These are phyloP conservation scores for Prorops nasuta DNA, from an alignment of 1,140 invertebrate genomes.

Conservation along the genomic window DNA sequence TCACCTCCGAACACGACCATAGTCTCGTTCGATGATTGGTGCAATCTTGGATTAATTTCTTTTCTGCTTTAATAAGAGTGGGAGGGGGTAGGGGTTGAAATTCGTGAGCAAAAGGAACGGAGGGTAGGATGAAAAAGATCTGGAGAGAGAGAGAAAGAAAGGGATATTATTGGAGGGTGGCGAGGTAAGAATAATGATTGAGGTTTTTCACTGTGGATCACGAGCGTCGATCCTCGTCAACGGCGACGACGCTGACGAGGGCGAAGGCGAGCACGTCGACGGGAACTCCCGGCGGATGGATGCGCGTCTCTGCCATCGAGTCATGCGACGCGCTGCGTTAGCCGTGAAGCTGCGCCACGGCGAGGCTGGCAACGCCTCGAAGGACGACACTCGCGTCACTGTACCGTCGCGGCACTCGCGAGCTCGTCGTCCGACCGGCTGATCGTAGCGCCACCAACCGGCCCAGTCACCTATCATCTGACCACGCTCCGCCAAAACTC, in stretches of 20 bases:
- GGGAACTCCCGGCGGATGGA: conserved; percentile 6
- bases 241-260: neutral
- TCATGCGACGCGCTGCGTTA: conserved; percentile 7
- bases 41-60: too few relatives aligned
- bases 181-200: neutral
- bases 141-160: neutral
- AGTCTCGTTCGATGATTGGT: too few relatives aligned
- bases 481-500: neutral
- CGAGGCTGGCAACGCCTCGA: conserved; percentile 22
- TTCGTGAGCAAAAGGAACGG: neutral
- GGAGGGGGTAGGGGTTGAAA: neutral
- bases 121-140: neutral
- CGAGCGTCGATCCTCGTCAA: conserved; percentile 4
- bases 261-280: neutral
- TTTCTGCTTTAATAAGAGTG: too few relatives aligned
- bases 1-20: too few relatives aligned
- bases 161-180: neutral
- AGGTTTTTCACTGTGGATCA: conserved; percentile 22
- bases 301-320: too few relatives aligned
- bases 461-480: conserved; percentile 22
- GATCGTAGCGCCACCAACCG: conserved; percentile 21
- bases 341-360: neutral
- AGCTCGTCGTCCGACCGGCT: conserved; percentile 12
- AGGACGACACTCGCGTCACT: conserved; percentile 1
- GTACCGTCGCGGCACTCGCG: conserved; percentile 5